phyloP scores from a whole-genome alignment of 2,888 invertebrate genomes.

The Drosophila borborema region DNA sequence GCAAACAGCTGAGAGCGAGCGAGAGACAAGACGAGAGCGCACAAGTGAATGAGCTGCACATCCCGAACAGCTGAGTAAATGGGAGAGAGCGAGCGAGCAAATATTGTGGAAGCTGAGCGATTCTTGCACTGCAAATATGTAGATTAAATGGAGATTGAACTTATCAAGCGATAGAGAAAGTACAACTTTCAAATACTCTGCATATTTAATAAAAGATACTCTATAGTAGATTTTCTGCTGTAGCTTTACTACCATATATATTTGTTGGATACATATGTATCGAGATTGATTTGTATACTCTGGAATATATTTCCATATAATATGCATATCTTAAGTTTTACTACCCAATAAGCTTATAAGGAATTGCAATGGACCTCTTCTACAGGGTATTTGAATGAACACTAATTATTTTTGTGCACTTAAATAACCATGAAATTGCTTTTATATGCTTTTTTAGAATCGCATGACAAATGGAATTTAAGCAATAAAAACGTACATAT shows the following conservation, averaged over 20 bases:
- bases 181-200: neutral
- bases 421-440: constrained; percentile 9
- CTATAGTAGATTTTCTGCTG: neutral
- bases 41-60: constrained; percentile 9
- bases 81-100: constrained; percentile 1
- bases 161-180: neutral
- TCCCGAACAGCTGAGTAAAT: constrained; percentile 23
- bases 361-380: neutral
- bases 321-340: no score
- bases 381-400: neutral
- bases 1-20: constrained; percentile 28
- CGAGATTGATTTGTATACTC: neutral
- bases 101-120: constrained; percentile 10
- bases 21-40: constrained; percentile 4
- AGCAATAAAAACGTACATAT: constrained; percentile 13
- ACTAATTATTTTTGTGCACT: neutral
- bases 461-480: constrained; percentile 50
- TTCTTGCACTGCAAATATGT: constrained; percentile 9
- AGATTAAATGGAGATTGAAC: constrained; percentile 15
- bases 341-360: neutral
- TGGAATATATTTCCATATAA: neutral
- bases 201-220: neutral
- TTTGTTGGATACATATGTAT: neutral
- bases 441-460: constrained; percentile 15
- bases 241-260: neutral